Evolutionary conservation across 1,140 invertebrate genomes (phyloP).

Genomic region (Ruditapes philippinarum): DNA sequence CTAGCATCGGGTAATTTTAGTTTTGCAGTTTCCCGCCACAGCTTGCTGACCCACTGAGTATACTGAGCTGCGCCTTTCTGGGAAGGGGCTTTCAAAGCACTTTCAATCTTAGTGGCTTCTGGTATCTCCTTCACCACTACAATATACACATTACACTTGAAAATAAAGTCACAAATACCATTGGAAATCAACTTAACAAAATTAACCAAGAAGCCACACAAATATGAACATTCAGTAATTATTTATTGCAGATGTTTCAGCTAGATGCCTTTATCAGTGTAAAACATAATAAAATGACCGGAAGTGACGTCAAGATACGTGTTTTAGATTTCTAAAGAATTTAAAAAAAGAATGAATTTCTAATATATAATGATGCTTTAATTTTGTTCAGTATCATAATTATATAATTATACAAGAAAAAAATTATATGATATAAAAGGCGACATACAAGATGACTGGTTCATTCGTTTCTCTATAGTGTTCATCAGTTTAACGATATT

Average conservation of each 20-base stretch:
- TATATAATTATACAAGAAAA: too few relatives aligned
- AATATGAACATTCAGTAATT: too few relatives aligned
- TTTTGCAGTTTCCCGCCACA: conserved; percentile 71
- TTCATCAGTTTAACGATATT: conserved; percentile 32
- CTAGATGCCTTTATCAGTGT: too few relatives aligned
- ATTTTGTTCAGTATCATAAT: too few relatives aligned
- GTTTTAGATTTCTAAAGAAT: too few relatives aligned
- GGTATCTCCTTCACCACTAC: conserved; percentile 50
- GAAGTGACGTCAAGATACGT: too few relatives aligned
- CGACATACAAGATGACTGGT: conserved; percentile 27
- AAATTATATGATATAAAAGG: too few relatives aligned
- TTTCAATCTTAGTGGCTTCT: conserved; percentile 18
- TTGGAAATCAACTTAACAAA: neutral
- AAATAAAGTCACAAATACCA: too few relatives aligned
- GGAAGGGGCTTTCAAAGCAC: conserved; percentile 43
- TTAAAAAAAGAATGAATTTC: too few relatives aligned
- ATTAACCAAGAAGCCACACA: neutral
- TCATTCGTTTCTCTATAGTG: conserved; percentile 45
- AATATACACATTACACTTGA: too few relatives aligned
- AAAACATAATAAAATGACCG: neutral
- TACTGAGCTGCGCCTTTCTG: conserved; percentile 66
- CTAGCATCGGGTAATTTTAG: conserved; percentile 58
- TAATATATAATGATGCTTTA: too few relatives aligned
- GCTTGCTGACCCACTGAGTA: conserved; percentile 72
- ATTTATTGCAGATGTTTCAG: too few relatives aligned